Base-by-base conservation (phyloP, 2,888 invertebrate species). In the Sarcophaga subvicina region DNA sequence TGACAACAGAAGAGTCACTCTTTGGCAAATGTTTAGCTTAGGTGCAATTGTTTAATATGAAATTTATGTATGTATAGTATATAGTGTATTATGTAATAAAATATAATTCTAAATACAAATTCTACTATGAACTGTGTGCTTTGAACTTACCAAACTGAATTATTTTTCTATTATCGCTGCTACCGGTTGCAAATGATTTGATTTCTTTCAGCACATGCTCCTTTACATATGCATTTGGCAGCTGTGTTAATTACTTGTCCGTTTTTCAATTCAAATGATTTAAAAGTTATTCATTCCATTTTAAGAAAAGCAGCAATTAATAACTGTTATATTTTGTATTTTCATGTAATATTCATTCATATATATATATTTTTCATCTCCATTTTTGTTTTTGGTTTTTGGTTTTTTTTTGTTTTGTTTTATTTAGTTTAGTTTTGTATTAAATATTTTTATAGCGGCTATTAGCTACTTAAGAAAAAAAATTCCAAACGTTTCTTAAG, bases 391-490 rank as follows among this genome's bases (percentile, higher is more conserved):
- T 22, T 22, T 22, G 22, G 1, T 22, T 22, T 20, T 22, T 22
- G 22, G 22, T 22, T 22, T 22, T 22, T 77, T 75, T 70, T 72
- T 75, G 70, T 62, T 63, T 59, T 59, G 47, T 72, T 80, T 37
- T 8, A 37, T 37, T 37, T 37, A 37, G 37, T 47, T 83, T 81
- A 49, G 79, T 79, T 76, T 88, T 85, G 85, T 85, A 84, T 87
- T 88, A 86, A 88, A 89, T 86, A 88, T 88, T 86, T 88, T 87
- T 88, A 86, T 76, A 87, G 87, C 85, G 82, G 81, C 82, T 87
- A 80, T 83, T 85, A 75, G 85, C 85, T 85, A 85, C 87, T 88
- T 88, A 89, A 89, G 89, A 89, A 89, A 88, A 88, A 37, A 86
- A 79, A 72, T 49, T 81, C 81, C 87, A 87, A 87, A 87, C 66